Evolutionary conservation across 2,888 invertebrate species (phyloP).

Genomic region (Busseola fusca): DNA sequence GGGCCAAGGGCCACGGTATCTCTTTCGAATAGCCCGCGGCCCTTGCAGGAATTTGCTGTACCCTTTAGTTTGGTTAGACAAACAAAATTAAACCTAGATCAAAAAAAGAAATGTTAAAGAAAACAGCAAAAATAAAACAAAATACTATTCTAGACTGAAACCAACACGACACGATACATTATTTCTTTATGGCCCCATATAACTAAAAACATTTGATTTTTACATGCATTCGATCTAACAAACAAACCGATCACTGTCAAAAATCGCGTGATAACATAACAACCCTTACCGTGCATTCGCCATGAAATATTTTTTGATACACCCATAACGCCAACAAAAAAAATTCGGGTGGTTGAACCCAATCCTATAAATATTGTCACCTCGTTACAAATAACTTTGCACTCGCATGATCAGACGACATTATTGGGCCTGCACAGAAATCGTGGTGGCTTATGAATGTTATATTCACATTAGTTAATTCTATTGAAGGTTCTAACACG

Average conservation of each 20-base stretch:
- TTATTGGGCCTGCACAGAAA: conserved; percentile 63
- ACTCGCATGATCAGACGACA: conserved; percentile 67
- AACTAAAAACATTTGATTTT: conserved; percentile 10
- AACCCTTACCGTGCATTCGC: conserved; percentile 13
- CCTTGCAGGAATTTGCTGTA: no score
- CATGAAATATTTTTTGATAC: conserved; percentile 31
- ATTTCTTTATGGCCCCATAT: not conserved
- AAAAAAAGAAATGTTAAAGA: not conserved
- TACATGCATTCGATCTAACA: conserved; percentile 34
- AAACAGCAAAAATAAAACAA: not conserved
- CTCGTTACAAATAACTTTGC: conserved; percentile 62
- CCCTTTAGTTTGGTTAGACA: not conserved
- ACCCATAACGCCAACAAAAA: conserved; percentile 14
- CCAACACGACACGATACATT: not conserved
- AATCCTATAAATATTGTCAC: conserved; percentile 63
- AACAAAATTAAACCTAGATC: not conserved
- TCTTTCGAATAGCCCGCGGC: no score
- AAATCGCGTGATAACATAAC: conserved; percentile 47
- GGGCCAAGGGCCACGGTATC: no score
- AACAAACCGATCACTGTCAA: conserved; percentile 44
- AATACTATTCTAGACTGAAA: not conserved
- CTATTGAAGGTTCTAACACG: conserved; percentile 54
- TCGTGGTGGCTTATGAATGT: conserved; percentile 50
- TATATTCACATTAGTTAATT: conserved; percentile 45
- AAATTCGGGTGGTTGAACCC: conserved; percentile 48